Percentiles rank a stretch among this genome's conserved stretches.
phyloP scores from a whole-genome alignment of 1,140 invertebrate genomes.

The Colletes latitarsis region DNA sequence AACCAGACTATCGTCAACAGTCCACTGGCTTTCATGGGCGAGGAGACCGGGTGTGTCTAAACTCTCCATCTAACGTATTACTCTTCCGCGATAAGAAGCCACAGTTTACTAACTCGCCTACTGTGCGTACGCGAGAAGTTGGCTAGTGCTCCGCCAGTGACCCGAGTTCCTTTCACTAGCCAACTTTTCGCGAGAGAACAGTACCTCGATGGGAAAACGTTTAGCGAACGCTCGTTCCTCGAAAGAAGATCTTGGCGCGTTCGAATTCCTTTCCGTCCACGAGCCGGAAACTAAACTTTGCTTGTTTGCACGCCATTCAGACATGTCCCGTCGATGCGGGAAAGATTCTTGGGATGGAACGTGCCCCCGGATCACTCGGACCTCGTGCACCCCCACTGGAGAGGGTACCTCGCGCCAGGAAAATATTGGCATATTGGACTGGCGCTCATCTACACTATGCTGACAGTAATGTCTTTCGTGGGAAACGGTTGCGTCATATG shows the following conservation, averaged over 20 bases:
- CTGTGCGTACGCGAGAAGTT: no score
- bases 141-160: no score
- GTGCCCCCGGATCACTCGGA: slow-evolving; percentile 86
- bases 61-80: no score
- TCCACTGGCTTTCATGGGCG: slow-evolving; percentile 74
- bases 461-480: slow-evolving; percentile 85
- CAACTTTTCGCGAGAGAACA: no score
- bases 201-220: slow-evolving; percentile 56
- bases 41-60: slow-evolving; percentile 54
- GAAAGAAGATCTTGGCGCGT: background rate
- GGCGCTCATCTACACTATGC: slow-evolving; percentile 86
- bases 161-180: no score
- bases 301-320: slow-evolving; percentile 9
- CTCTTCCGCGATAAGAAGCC: no score
- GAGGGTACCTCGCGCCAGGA: slow-evolving; percentile 85
- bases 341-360: slow-evolving; percentile 84
- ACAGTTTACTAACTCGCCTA: no score
- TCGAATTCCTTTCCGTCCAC: background rate
- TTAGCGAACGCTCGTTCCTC: slow-evolving; percentile 25
- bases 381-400: slow-evolving; percentile 88
- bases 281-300: background rate
- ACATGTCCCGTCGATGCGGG: slow-evolving; percentile 70
- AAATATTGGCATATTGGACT: slow-evolving; percentile 88
- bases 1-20: slow-evolving; percentile 72
- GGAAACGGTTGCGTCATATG: slow-evolving; percentile 92